phyloP scores from a whole-genome alignment of 1,140 invertebrate species.

The Neodiprion lecontei region DNA sequence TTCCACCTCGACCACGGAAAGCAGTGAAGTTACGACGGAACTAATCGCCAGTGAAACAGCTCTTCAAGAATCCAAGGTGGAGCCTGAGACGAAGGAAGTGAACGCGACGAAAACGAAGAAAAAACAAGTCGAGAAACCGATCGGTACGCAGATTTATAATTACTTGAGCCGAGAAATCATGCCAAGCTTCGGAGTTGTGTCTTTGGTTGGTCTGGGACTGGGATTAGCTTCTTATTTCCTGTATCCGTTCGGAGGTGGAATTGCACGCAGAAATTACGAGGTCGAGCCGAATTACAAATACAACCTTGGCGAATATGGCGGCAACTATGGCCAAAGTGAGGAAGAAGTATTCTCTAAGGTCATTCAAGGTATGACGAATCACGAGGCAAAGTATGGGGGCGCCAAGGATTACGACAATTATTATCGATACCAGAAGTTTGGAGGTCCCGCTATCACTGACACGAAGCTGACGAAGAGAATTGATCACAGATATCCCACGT shows the following conservation, averaged over 20 bases:
- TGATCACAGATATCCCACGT: conserved; percentile 35
- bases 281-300: conserved; percentile 68
- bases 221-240: conserved; percentile 79
- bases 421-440: conserved; percentile 45
- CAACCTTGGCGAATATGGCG: conserved; percentile 71
- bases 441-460: conserved; percentile 34
- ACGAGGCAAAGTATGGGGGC: conserved; percentile 41
- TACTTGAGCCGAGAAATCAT: conserved; percentile 80
- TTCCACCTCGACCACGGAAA: conserved; percentile 37
- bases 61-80: conserved; percentile 56
- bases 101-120: conserved; percentile 53
- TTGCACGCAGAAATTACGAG: conserved; percentile 71
- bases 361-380: conserved; percentile 72
- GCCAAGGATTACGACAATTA: conserved; percentile 44
- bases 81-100: conserved; percentile 57
- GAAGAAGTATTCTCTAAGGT: conserved; percentile 78
- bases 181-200: conserved; percentile 78
- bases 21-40: conserved; percentile 20
- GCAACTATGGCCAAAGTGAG: conserved; percentile 70
- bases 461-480: conserved; percentile 31
- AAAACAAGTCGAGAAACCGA: conserved; percentile 60
- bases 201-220: conserved; percentile 72
- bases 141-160: conserved; percentile 78
- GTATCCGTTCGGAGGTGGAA: conserved; percentile 73
- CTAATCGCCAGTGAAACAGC: conserved; percentile 37